phyloP scores from a whole-genome alignment of 2,113 vertebrate genomes.

The Bagarius yarrelli region DNA sequence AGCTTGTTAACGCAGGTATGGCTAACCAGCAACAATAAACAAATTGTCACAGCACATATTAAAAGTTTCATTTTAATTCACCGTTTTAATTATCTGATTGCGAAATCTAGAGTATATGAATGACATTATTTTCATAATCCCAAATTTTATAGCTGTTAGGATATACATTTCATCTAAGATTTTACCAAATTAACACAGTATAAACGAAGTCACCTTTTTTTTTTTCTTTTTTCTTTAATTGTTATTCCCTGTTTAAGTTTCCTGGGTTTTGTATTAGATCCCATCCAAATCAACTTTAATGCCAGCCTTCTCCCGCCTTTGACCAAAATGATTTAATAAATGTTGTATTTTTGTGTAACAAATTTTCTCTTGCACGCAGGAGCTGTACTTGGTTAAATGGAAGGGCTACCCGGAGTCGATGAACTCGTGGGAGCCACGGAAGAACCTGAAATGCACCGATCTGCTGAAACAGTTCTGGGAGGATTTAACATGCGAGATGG shows the following conservation, averaged over 20 bases:
- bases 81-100: too few species aligned
- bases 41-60: too few species aligned
- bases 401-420: constrained; percentile 69
- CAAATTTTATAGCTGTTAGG: too few species aligned
- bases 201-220: neutral
- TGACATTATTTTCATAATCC: neutral
- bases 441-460: constrained; percentile 72
- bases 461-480: constrained; percentile 74
- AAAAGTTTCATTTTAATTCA: too few species aligned
- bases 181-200: neutral
- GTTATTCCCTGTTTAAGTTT: neutral
- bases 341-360: neutral
- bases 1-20: too few species aligned
- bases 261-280: neutral
- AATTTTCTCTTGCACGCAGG: constrained; percentile 54
- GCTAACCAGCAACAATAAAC: too few species aligned
- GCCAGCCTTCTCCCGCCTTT: neutral
- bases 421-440: constrained; percentile 76
- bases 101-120: too few species aligned
- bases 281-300: neutral
- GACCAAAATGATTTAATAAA: neutral
- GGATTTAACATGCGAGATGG: constrained; percentile 70
- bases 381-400: constrained; percentile 79
- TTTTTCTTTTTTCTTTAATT: too few species aligned
- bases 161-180: neutral